These are phyloP conservation scores for Chionoecetes opilio DNA, from an alignment of 1,140 invertebrate genomes.

Conservation along the genomic window DNA sequence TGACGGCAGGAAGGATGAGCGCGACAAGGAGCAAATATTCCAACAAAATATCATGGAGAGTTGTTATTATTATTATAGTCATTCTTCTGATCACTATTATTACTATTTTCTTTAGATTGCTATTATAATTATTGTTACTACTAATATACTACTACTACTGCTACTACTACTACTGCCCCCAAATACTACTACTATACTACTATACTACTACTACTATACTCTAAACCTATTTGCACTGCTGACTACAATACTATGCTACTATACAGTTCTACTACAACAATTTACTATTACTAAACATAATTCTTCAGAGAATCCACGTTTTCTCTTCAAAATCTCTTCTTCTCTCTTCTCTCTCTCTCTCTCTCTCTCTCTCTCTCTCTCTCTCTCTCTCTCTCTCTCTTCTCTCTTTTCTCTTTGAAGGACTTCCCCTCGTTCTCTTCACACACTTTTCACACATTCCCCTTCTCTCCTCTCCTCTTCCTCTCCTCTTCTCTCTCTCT, in stretches of 20 bases:
- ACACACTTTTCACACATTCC: no score
- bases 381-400: background rate
- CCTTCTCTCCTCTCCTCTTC: no score
- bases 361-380: background rate
- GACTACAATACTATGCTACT: no score
- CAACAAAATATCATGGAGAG: background rate
- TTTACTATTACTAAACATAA: no score
- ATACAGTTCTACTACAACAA: no score
- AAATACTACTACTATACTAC: no score
- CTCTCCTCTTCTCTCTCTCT: background rate
- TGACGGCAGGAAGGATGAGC: background rate
- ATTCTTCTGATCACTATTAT: background rate
- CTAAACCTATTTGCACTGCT: no score
- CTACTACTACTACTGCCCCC: no score
- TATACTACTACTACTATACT: no score
- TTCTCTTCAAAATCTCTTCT: background rate
- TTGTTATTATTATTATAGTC: background rate
- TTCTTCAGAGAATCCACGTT: no score
- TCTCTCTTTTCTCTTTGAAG: background rate
- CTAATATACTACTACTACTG: no score
- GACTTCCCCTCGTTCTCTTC: background rate
- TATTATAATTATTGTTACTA: slow-evolving; percentile 31
- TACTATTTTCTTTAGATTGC: background rate
- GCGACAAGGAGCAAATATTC: background rate
- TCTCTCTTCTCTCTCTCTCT: slow-evolving; percentile 40